Conservation (phyloP, 2,113 vertebrate genomes). For the Nycticebus coucang region DNA sequence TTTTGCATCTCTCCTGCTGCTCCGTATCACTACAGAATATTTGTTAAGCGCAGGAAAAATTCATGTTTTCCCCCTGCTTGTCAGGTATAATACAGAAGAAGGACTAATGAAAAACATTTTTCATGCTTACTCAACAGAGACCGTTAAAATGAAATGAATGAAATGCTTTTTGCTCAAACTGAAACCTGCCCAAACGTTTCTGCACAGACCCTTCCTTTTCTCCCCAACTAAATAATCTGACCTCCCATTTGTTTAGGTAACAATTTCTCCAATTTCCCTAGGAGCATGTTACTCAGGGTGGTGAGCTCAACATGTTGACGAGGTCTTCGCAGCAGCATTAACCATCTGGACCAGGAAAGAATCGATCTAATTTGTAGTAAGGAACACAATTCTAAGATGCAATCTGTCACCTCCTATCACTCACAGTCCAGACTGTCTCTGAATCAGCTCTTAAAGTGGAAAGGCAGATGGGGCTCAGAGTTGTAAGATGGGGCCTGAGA, state of each 20-base stretch:
- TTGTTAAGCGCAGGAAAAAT: slow-evolving; percentile 84
- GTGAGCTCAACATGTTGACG: not conserved
- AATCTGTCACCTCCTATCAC: not conserved
- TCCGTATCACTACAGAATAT: slow-evolving; percentile 81
- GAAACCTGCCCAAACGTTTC: slow-evolving; percentile 76
- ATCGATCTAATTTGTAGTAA: not conserved
- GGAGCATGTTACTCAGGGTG: not conserved
- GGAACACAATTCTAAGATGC: not conserved
- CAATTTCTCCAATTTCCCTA: slow-evolving; percentile 37
- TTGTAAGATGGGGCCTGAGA: not conserved
- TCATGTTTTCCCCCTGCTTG: slow-evolving; percentile 79
- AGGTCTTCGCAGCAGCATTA: not conserved
- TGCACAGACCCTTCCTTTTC: slow-evolving; percentile 60
- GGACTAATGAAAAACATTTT: slow-evolving; percentile 77
- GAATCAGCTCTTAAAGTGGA: not conserved
- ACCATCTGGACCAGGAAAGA: slow-evolving; percentile 42
- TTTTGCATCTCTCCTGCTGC: slow-evolving; percentile 83
- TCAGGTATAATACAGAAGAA: slow-evolving; percentile 76
- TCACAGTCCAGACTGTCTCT: not conserved
- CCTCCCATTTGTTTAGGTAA: slow-evolving; percentile 56
- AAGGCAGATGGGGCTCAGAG: not conserved
- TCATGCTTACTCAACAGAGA: slow-evolving; percentile 80
- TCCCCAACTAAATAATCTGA: slow-evolving; percentile 59
- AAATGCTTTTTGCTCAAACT: slow-evolving; percentile 70
- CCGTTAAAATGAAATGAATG: slow-evolving; percentile 63